phyloP scores from a whole-genome alignment of 2,797 vertebrate genomes.

The Somateria mollissima region DNA sequence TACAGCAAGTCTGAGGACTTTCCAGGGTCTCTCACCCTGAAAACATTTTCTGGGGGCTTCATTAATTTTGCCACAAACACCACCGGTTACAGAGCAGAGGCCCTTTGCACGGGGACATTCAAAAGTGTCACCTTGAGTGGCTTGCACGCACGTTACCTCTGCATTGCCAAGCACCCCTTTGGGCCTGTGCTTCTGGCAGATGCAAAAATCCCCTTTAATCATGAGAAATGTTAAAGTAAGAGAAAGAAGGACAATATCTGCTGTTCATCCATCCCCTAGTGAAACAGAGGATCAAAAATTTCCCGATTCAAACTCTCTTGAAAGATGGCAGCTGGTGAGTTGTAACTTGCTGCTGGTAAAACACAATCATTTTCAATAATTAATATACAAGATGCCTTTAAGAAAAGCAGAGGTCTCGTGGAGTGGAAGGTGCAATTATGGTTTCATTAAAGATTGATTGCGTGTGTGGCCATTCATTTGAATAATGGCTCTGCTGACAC shows the following conservation, averaged over 20 bases:
- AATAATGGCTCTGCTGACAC: constrained; percentile 55
- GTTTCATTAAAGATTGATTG: constrained; percentile 78
- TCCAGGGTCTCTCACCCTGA: background rate
- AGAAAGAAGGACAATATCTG: background rate
- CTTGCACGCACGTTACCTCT: background rate
- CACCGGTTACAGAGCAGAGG: background rate
- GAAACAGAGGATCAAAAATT: background rate
- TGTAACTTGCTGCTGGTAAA: background rate
- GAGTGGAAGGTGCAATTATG: constrained; percentile 61
- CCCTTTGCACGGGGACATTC: background rate
- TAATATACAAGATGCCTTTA: background rate
- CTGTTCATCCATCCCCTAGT: background rate
- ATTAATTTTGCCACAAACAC: background rate
- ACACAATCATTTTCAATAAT: constrained; percentile 30
- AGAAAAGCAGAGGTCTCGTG: background rate
- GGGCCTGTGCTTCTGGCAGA: background rate
- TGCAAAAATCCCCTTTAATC: background rate
- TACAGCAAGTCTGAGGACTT: background rate
- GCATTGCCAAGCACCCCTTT: background rate
- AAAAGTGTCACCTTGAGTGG: background rate
- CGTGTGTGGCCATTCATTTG: constrained; percentile 41
- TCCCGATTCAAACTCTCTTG: background rate
- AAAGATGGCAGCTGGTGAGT: background rate
- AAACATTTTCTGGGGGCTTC: background rate
- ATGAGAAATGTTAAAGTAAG: background rate